phyloP scores from a whole-genome alignment of 2,888 invertebrate species.

The Mystacides longicornis region DNA sequence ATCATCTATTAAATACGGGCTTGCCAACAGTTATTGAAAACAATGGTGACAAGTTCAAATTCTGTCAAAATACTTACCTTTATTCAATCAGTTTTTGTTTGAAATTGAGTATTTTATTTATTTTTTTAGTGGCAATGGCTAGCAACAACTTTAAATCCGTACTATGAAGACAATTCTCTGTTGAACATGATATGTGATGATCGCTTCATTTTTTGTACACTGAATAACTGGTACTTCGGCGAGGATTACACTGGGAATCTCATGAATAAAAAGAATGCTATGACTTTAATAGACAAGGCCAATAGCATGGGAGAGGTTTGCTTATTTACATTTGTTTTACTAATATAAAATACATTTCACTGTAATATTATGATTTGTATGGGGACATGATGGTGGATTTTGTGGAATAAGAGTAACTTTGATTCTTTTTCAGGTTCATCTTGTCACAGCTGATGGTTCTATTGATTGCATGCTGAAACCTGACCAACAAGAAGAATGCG shows the following conservation, averaged over 20 bases:
- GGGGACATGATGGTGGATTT: neutral
- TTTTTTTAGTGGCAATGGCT: conserved; percentile 71
- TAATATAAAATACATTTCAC: neutral
- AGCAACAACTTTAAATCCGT: conserved; percentile 83
- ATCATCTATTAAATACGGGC: too few species aligned
- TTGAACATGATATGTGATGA: conserved; percentile 74
- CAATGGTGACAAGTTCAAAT: too few species aligned
- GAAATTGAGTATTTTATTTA: conserved; percentile 5
- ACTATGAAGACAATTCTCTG: conserved; percentile 78
- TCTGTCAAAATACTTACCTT: too few species aligned
- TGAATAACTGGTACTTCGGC: conserved; percentile 81
- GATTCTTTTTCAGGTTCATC: conserved; percentile 40
- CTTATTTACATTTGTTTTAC: conserved; percentile 3
- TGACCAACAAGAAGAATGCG: conserved; percentile 76
- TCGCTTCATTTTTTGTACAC: conserved; percentile 70
- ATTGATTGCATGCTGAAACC: conserved; percentile 81
- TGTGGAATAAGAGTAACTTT: neutral
- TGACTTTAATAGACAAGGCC: conserved; percentile 49
- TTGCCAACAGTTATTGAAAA: too few species aligned
- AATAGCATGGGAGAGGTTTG: conserved; percentile 44
- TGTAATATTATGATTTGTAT: too few species aligned
- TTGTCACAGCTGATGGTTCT: conserved; percentile 92
- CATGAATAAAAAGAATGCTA: conserved; percentile 60
- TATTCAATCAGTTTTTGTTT: too few species aligned
- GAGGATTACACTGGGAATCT: conserved; percentile 80